Evolutionary conservation across 2,113 vertebrate species (phyloP), one percentile per base, ranked within the genome.

Genomic region (Scortum barcoo): DNA sequence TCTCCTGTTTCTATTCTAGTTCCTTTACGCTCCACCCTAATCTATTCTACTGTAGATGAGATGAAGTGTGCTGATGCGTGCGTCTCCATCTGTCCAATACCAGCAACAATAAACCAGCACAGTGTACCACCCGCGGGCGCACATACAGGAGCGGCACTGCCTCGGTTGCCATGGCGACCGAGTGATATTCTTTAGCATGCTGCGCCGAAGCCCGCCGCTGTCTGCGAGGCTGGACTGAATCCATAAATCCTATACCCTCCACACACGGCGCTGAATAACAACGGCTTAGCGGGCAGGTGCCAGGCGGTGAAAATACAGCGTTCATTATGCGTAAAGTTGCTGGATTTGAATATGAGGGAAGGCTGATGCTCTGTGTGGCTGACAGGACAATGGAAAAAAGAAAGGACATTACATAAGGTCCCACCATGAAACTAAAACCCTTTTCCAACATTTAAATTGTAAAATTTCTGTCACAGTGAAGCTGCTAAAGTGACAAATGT

Each of bases 81-180:
- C 0, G 8, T 24, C 72, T 60, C 77, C 89, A 80, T 82, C 78
- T 85, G 90, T 72, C 73, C 68, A 33, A 19, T 9, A 46, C 22
- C 76, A 72, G 73, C 58, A 30, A 69, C n/a, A 76, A 81, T 51
- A 90, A 68, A 40, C 44, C 53, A 36, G 63, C 53, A n/a, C 22
- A 56, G n/a, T 54, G 71, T 38, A 28, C 60, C 48, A 30, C 80
- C 75, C 0, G 56, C 84, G 78, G 80, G 60, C 48, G 65, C 56
- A 61, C 46, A 62, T 5, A 57, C 46, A 30, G 48, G 40, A 62
- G n/a, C 36, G 7, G 62, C 58, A 48, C 40, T 24, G 72, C 33
- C 33, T 5, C 7, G 26, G 90, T 93, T 87, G 53, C 90, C 84
- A 81, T 26, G 72, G 86, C 86, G 89, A 92, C 92, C 38, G 2